Percentiles rank a stretch among this genome's conserved stretches.
Evolutionary conservation across 2,113 vertebrate genomes (phyloP).

Genomic region (Ciconia boyciana): DNA sequence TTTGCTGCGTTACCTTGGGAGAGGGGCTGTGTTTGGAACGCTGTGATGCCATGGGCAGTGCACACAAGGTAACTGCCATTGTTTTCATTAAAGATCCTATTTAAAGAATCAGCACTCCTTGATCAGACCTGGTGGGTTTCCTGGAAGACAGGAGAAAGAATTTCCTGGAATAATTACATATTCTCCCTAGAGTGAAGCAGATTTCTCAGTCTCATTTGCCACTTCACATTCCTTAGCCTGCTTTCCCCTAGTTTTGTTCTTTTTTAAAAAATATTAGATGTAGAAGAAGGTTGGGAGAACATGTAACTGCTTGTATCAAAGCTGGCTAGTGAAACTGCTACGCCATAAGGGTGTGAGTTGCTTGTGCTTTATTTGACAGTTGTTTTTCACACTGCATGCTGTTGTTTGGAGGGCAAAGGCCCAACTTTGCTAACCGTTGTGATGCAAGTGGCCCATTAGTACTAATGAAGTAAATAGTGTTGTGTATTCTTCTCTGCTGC

Average conservation of each 20-base stretch:
- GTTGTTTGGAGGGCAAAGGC: not conserved
- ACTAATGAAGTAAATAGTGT: not conserved
- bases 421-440: not conserved
- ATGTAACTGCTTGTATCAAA: not conserved
- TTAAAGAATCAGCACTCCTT: conserved; percentile 41
- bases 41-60: not conserved
- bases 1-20: not conserved
- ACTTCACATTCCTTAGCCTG: not conserved
- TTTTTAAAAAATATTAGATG: not conserved
- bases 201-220: not conserved
- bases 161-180: conserved; percentile 42
- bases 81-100: conserved; percentile 42
- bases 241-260: not conserved
- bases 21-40: not conserved
- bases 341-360: rapidly evolving
- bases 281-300: not conserved
- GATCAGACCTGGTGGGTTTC: conserved; percentile 53
- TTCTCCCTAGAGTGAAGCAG: conserved; percentile 8
- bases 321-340: not conserved
- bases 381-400: not conserved
- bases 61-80: conserved; percentile 38
- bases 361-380: not conserved
- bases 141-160: conserved; percentile 50
- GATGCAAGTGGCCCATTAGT: not conserved
- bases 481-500: not conserved